Evolutionary conservation across 2,797 vertebrate species (phyloP), one percentile per base, ranked within the genome.

Genomic region (Gallinago nigripennis): DNA sequence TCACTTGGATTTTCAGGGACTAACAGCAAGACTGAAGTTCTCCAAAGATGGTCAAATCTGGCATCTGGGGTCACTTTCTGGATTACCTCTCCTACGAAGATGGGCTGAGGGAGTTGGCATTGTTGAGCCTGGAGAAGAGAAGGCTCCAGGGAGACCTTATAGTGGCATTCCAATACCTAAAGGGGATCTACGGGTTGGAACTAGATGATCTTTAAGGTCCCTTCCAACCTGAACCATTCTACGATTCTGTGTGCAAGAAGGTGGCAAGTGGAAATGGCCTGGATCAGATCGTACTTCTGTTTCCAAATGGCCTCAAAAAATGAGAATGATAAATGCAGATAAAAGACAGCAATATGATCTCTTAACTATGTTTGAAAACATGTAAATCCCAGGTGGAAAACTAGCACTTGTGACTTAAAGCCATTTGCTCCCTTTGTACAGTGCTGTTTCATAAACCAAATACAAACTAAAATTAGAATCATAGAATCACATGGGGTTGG

Each of bases 1-100:
- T 4, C 11, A 1, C 15, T 25, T 11, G 11, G 6, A 1, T 8
- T 13, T 6, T 1, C 43, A 70, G 19, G 31, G 24, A 11, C 63
- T 56, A 23, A 9, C 46, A 25, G 16, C 46, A 41, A 19, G 13
- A 7, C 30, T 24, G 33, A 50, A 35, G n/a, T 20, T 31, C 51
- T 60, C 58, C 37, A 25, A 11, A 48, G 23, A 4, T 5, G 3
- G 11, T 33, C 43, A 35, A 31, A 60, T 9, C 56, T 5, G 1
- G 20, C 3, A 4, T 18, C 39, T 35, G 37, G 8, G 8, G 61
- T 58, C 37, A 24, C 23, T 12, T 39, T 9, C 76, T 16, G 61
- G 28, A 64, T 39, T 19, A 64, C 14, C 28, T 31, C 39, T 43
- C 28, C 39, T 64, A 6, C 11, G 20, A 16, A 4, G 61, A 43